Evolutionary conservation across 2,113 vertebrate species (phyloP), one percentile per base, ranked within the genome.

Genomic region (Noturus placidus): DNA sequence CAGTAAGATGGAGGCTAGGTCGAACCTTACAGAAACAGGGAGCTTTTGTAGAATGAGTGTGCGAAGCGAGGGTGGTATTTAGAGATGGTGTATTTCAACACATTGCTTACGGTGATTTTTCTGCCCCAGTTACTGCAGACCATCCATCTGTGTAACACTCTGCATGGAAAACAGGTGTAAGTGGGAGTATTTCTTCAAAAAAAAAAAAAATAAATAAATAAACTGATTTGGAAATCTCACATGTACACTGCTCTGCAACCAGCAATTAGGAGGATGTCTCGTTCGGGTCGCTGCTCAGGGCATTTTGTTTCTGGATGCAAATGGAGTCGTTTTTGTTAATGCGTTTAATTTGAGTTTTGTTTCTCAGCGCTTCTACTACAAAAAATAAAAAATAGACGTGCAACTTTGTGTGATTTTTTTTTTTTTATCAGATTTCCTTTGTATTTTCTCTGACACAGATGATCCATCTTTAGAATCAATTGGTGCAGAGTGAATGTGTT

Each of bases 111-210:
- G 52, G 52, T 67, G 35, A 70, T 82, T 27, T 56, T 82, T 82
- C 63, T 72, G 63, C 86, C 52, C 77, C 63, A 70, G 35, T 69
- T 78, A 27, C 79, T 67, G 78, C 15, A 82, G 54, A 74, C 52
- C 86, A 72, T 42, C 79, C 86, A 74, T 72, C 78, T 87, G 86
- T 50, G 52, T 72, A 82, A 87, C 33, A 72, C 86, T 30, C 86
- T 57, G 77, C 63, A 82, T 59, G 65, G 65, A 80, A 82, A 82
- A 46, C 78, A 87, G 79, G 86, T 87, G 79, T 79, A 76, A 76
- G 84, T 85, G 54, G 69, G 83, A 85, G 69, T 42, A 74, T 57
- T 69, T 79, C 38, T 50, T 52, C 3, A 6, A 56, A 80, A 80
- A 78, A 42, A 42, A 42, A 42, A 42, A 3, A 42, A 42, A n/a